phyloP scores from a whole-genome alignment of 2,797 vertebrate genomes.

The Rhinophrynus dorsalis region DNA sequence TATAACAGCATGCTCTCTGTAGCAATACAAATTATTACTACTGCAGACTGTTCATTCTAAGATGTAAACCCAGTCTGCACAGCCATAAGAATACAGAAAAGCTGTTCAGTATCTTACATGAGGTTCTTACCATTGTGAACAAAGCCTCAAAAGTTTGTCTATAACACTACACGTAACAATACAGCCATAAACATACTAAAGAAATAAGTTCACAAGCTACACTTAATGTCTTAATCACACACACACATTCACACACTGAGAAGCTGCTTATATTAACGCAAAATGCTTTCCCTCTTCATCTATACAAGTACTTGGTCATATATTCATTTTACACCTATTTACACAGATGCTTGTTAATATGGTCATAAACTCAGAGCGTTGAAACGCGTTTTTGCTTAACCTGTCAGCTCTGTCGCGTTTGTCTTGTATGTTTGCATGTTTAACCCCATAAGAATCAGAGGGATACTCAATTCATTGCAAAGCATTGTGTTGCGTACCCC shows the following conservation, averaged over 20 bases:
- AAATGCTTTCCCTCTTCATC: neutral
- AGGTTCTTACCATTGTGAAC: neutral
- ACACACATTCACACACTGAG: neutral
- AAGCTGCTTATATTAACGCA: neutral
- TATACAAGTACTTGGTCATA: conserved; percentile 9
- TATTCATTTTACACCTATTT: conserved; percentile 10
- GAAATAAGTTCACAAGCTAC: neutral
- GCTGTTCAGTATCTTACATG: no score
- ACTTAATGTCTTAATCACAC: neutral
- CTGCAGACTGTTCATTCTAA: neutral
- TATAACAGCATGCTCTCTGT: neutral
- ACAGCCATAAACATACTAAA: neutral
- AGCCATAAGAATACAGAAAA: neutral
- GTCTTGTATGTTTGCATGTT: conserved; percentile 39
- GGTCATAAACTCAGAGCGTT: conserved; percentile 9
- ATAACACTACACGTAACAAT: neutral
- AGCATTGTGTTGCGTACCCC: no score
- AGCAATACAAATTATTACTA: neutral
- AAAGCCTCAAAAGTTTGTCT: neutral
- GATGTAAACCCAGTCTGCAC: neutral
- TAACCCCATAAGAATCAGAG: conserved; percentile 10
- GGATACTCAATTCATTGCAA: no score
- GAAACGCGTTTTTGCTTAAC: conserved; percentile 3
- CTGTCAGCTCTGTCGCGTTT: neutral
- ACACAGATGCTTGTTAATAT: conserved; percentile 28